These are phyloP conservation scores for Micromesistius poutassou DNA, from an alignment of 2,797 vertebrate genomes.

Conservation along the genomic window DNA sequence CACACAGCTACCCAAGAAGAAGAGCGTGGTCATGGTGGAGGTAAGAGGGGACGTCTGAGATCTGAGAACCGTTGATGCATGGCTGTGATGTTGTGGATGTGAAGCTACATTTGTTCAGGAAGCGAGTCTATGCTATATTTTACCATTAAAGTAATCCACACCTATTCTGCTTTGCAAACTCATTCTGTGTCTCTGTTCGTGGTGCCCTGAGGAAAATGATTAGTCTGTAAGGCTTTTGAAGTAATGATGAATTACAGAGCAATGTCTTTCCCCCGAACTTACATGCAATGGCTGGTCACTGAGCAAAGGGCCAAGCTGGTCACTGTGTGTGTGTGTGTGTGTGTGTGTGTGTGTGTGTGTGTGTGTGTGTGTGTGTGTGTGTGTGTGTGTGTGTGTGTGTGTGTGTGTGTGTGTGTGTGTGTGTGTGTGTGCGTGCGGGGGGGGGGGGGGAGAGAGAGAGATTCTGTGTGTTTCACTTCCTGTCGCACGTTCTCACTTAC, in stretches of 20 bases:
- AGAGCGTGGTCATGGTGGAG: too few species aligned
- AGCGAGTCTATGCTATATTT: constrained; percentile 57
- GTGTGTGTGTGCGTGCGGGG: background rate
- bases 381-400: background rate
- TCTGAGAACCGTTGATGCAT: too few species aligned
- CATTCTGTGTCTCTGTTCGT: background rate
- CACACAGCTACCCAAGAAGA: too few species aligned
- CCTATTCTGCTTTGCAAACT: constrained; percentile 67
- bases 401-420: background rate
- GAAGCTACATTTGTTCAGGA: constrained; percentile 40
- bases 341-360: background rate
- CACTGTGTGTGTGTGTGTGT: background rate
- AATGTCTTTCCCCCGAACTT: background rate
- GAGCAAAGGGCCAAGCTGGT: too few species aligned
- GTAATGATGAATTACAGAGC: background rate
- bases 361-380: background rate
- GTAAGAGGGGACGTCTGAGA: background rate
- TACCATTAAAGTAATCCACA: constrained; percentile 66
- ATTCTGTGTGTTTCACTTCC: background rate
- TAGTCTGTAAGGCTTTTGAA: constrained; percentile 1
- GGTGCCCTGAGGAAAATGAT: too few species aligned
- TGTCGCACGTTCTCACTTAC: background rate
- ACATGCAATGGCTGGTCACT: background rate
- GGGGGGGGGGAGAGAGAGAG: background rate
- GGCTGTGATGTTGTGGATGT: background rate